Percentiles rank a stretch among this genome's conserved stretches.
These are phyloP conservation scores for Clarias platycephalus DNA, from an alignment of 2,797 vertebrate genomes.

Conservation along the genomic window DNA sequence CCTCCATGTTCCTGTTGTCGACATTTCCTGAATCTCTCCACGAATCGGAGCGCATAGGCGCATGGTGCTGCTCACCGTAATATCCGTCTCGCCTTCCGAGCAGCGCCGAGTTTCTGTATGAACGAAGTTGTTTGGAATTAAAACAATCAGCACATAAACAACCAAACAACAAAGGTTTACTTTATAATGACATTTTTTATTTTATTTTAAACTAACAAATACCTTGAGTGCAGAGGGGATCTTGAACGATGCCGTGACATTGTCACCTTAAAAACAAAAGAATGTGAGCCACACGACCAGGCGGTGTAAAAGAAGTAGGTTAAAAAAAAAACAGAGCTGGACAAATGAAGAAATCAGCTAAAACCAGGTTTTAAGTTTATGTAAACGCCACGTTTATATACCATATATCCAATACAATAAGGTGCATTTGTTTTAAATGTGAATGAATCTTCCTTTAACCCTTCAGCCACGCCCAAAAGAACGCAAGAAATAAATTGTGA, in stretches of 20 bases:
- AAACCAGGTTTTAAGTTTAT: neutral
- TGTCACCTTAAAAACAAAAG: slow-evolving; percentile 58
- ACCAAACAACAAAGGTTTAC: neutral
- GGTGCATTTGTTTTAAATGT: neutral
- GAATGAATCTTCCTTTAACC: neutral
- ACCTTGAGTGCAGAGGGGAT: slow-evolving; percentile 70
- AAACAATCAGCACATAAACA: neutral
- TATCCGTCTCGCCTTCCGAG: slow-evolving; percentile 46
- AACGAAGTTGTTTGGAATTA: neutral
- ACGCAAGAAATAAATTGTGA: neutral
- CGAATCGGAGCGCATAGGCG: slow-evolving; percentile 18
- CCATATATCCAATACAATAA: neutral
- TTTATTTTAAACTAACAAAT: slow-evolving; percentile 37
- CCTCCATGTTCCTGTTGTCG: slow-evolving; percentile 27
- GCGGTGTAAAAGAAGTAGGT: neutral
- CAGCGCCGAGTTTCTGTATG: slow-evolving; percentile 43
- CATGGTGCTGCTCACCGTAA: slow-evolving; percentile 39
- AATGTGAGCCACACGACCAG: slow-evolving; percentile 20
- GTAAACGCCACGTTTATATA: neutral
- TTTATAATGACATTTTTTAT: neutral
- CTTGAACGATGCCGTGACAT: slow-evolving; percentile 72
- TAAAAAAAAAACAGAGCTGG: neutral
- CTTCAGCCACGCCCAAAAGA: neutral
- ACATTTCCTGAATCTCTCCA: slow-evolving; percentile 49
- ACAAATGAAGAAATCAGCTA: neutral